Evolutionary conservation across 2,888 invertebrate genomes (phyloP).

Genomic region (Mantis religiosa): DNA sequence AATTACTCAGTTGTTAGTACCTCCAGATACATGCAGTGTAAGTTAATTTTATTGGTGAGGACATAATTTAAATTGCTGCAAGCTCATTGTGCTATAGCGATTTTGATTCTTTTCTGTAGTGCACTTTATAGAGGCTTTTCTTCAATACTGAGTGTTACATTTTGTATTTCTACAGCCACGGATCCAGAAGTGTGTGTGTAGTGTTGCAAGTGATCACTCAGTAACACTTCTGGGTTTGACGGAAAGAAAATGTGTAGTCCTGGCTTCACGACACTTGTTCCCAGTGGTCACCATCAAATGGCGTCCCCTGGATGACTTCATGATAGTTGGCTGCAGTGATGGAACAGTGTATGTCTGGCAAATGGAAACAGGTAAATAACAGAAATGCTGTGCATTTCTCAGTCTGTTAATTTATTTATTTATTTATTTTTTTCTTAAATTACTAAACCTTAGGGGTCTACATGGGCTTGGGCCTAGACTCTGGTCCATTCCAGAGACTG

Average conservation of each 20-base stretch:
- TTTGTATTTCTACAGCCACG: conserved; percentile 62
- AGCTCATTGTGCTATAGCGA: too few species aligned
- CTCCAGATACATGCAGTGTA: conserved; percentile 85
- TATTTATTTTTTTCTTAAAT: too few species aligned
- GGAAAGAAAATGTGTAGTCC: conserved; percentile 90
- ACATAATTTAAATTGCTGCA: background rate
- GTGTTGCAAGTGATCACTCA: conserved; percentile 96
- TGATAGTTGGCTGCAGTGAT: conserved; percentile 95
- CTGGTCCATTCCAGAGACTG: too few species aligned
- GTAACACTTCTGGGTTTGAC: conserved; percentile 88
- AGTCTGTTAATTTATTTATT: background rate
- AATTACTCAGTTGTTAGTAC: conserved; percentile 89
- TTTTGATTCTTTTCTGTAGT: too few species aligned
- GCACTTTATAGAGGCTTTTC: background rate
- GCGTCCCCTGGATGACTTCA: conserved; percentile 95
- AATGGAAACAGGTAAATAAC: conserved; percentile 81
- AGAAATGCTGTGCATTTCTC: background rate
- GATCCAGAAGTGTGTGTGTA: conserved; percentile 90
- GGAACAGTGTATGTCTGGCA: conserved; percentile 99
- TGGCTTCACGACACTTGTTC: conserved; percentile 91
- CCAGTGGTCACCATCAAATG: conserved; percentile 94
- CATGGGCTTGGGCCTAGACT: too few species aligned
- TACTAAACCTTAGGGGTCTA: too few species aligned
- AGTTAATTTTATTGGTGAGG: conserved; percentile 41
- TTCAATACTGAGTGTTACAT: background rate